Evolutionary conservation across 2,113 vertebrate species (phyloP).

Genomic region (Lonchura striata): DNA sequence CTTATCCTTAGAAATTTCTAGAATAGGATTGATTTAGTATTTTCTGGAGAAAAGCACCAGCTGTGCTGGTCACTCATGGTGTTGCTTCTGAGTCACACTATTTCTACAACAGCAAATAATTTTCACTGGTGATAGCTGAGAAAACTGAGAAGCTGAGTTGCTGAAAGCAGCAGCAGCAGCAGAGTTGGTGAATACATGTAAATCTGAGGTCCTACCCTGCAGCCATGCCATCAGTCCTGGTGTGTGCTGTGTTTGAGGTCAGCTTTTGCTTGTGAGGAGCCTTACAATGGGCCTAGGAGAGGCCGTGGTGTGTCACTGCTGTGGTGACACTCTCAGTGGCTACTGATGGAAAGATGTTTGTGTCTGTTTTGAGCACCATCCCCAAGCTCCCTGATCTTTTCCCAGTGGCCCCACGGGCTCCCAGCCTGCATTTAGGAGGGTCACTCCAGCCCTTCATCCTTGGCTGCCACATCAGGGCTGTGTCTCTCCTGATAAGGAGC

Average conservation of each 20-base stretch:
- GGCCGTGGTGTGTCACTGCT: not conserved
- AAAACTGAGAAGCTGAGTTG: not conserved
- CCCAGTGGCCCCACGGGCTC: not conserved
- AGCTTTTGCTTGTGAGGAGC: not conserved
- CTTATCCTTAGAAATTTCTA: not conserved
- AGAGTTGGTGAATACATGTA: not conserved
- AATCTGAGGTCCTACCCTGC: not conserved
- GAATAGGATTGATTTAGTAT: not conserved
- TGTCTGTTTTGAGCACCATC: not conserved
- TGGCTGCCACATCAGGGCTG: not conserved
- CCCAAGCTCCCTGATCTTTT: not conserved
- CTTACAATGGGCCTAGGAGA: not conserved
- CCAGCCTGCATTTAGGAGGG: not conserved
- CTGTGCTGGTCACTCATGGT: not conserved
- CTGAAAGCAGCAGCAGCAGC: not conserved
- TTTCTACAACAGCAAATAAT: not conserved
- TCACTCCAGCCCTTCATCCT: not conserved
- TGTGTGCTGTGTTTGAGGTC: not conserved
- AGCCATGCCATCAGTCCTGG: not conserved
- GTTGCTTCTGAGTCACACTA: not conserved
- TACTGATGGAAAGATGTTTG: not conserved
- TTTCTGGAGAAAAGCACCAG: not conserved
- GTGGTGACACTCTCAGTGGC: not conserved
- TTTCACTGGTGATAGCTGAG: not conserved
- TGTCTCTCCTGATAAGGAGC: not conserved